These are phyloP conservation scores for Ligdia adustata DNA, from an alignment of 2,888 invertebrate genomes.

Conservation along the genomic window DNA sequence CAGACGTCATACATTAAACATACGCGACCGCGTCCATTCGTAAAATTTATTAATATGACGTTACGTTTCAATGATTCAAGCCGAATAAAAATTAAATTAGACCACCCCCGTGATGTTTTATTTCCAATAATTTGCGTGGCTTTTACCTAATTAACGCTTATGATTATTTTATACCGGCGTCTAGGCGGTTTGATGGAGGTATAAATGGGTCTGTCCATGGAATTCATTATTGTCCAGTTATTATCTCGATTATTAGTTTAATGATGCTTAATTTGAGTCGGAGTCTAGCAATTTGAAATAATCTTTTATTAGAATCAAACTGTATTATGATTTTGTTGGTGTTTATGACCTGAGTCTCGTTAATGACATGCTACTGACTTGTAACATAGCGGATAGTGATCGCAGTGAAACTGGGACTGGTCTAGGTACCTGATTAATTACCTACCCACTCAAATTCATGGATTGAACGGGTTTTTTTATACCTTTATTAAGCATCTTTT, in stretches of 20 bases:
- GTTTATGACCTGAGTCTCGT: constrained; percentile 21
- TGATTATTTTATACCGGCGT: constrained; percentile 58
- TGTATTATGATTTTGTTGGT: constrained; percentile 17
- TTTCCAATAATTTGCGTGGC: constrained; percentile 45
- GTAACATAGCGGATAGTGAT: constrained; percentile 17
- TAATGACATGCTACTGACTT: constrained; percentile 23
- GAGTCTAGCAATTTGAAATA: constrained; percentile 30
- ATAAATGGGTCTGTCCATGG: constrained; percentile 49
- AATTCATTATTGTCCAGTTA: constrained; percentile 47
- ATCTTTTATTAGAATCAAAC: constrained; percentile 21
- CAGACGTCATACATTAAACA: constrained; percentile 71
- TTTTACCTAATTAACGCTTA: constrained; percentile 57
- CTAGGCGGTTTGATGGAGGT: constrained; percentile 44
- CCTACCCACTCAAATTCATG: constrained; percentile 30
- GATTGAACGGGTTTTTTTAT: constrained; percentile 35
- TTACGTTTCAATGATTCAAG: constrained; percentile 56
- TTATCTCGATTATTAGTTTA: constrained; percentile 57
- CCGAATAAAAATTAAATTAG: constrained; percentile 43
- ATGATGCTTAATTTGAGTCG: constrained; percentile 64
- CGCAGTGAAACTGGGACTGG: constrained; percentile 21
- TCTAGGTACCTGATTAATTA: constrained; percentile 36
- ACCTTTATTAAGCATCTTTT: constrained; percentile 29
- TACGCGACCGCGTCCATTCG: constrained; percentile 50
- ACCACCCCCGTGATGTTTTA: constrained; percentile 57
- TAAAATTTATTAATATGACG: constrained; percentile 61